These are phyloP conservation scores for Lepetodrilus schrolli DNA, from an alignment of 2,888 invertebrate species.

Conservation along the genomic window DNA sequence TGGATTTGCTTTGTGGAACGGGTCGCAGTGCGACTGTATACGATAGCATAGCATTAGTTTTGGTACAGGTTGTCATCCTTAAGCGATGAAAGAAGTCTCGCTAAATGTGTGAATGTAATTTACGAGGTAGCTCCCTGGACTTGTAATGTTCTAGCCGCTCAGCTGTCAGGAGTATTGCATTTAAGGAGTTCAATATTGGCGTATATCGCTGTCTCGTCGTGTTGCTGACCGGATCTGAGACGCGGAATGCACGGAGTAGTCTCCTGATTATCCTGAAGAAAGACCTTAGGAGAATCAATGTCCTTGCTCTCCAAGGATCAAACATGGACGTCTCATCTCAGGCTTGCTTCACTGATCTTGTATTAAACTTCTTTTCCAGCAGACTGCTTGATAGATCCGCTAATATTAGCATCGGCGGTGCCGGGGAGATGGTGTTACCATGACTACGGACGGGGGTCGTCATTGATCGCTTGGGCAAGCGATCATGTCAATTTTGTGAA, in stretches of 20 bases:
- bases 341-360: neutral
- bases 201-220: neutral
- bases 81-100: neutral
- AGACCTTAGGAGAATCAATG: too few species aligned
- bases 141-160: neutral
- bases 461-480: conserved; percentile 24
- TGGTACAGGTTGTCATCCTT: neutral
- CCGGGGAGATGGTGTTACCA: conserved; percentile 22
- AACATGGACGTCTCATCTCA: neutral
- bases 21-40: too few species aligned
- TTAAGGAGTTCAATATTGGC: neutral
- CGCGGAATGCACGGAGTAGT: too few species aligned
- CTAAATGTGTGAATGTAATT: neutral
- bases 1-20: too few species aligned
- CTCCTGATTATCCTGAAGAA: too few species aligned
- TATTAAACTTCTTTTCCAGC: neutral
- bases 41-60: too few species aligned
- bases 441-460: conserved; percentile 18
- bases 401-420: conserved; percentile 25
- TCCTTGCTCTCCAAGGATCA: too few species aligned
- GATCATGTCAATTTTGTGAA: conserved; percentile 26
- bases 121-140: neutral
- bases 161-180: neutral
- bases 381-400: conserved; percentile 13
- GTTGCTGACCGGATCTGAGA: too few species aligned